phyloP scores from a whole-genome alignment of 1,140 invertebrate species.

The Drosophila kohkoa region DNA sequence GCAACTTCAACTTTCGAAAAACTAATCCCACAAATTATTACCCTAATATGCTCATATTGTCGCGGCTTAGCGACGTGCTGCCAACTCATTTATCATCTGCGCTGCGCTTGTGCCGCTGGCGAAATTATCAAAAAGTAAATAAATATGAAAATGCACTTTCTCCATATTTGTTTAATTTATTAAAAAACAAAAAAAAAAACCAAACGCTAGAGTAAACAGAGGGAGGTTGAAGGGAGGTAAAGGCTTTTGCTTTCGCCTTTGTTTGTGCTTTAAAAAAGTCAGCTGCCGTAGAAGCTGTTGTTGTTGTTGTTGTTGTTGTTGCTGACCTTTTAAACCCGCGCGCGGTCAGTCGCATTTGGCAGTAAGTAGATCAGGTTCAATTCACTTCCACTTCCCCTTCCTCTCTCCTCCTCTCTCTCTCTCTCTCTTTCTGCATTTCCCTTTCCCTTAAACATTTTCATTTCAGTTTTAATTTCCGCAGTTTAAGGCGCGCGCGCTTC shows the following conservation, averaged over 20 bases:
- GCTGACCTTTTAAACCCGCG: constrained; percentile 56
- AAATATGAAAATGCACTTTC: constrained; percentile 67
- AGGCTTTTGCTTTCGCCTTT: constrained; percentile 40
- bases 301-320: background rate
- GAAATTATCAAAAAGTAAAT: constrained; percentile 73
- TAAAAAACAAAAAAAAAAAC: constrained; percentile 41
- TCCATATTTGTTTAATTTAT: constrained; percentile 71
- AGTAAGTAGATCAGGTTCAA: constrained; percentile 56
- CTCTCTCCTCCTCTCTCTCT: no score
- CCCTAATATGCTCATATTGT: constrained; percentile 76
- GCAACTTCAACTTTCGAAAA: background rate
- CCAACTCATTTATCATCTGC: constrained; percentile 48
- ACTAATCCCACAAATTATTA: constrained; percentile 79
- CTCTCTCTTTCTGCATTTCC: background rate
- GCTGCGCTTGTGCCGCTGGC: background rate
- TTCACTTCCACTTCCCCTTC: background rate
- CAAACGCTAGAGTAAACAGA: background rate
- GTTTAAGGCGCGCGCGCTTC: background rate
- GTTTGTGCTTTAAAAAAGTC: constrained; percentile 53
- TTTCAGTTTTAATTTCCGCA: background rate
- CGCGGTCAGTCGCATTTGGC: constrained; percentile 61
- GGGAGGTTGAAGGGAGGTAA: background rate
- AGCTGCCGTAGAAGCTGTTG: constrained; percentile 40
- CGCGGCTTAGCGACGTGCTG: constrained; percentile 68
- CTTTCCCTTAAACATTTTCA: constrained; percentile 3